Evolutionary conservation across 2,888 invertebrate genomes (phyloP).

Genomic region (Phytoseiulus persimilis): DNA sequence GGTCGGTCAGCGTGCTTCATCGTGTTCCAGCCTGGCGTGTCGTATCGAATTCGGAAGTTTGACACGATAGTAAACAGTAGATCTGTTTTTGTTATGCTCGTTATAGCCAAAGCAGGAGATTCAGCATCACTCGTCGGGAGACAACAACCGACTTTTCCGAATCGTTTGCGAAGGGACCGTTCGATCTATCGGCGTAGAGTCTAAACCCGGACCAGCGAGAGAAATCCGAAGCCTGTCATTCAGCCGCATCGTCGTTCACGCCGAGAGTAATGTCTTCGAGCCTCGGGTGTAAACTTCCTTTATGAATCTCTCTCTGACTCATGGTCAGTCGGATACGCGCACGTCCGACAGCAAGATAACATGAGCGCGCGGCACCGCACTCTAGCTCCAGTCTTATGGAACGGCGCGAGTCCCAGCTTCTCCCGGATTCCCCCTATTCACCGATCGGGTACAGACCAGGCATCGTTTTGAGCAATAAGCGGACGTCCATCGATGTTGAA

Average conservation of each 20-base stretch:
- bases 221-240: background rate
- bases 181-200: background rate
- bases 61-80: conserved; percentile 5
- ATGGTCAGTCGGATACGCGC: no score
- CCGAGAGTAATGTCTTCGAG: background rate
- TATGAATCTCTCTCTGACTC: background rate
- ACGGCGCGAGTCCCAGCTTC: no score
- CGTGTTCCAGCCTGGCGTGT: background rate
- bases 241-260: background rate
- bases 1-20: background rate
- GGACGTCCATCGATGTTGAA: no score
- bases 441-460: no score
- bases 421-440: no score
- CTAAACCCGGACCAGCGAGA: background rate
- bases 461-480: no score
- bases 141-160: background rate
- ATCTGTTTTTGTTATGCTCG: background rate
- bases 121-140: background rate
- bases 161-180: background rate
- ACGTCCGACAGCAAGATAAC: no score
- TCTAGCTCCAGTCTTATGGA: no score
- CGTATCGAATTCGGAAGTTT: background rate
- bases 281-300: background rate
- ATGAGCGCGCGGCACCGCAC: no score
- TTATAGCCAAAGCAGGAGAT: background rate